Conservation (phyloP, 2,888 invertebrate genomes). For the Drosophila emarginata region DNA sequence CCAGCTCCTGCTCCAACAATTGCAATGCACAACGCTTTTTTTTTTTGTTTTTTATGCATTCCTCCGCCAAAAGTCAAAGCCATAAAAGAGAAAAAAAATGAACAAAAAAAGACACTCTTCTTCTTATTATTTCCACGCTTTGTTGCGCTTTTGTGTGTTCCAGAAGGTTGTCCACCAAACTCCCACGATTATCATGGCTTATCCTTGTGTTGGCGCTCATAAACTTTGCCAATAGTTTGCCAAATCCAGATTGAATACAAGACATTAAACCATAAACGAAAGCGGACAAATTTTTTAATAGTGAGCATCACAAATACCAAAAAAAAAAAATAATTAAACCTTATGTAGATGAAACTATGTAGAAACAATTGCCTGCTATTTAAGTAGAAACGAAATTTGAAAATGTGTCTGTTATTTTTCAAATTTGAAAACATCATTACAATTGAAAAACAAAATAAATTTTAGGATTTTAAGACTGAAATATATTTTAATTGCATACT, state of each 20-base stretch:
- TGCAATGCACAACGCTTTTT: constrained; percentile 11
- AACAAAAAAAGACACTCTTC: background rate
- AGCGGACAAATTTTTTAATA: background rate
- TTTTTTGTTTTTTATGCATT: constrained; percentile 65
- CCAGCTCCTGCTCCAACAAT: constrained; percentile 40
- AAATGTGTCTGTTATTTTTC: too few relatives aligned
- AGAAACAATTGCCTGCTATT: too few relatives aligned
- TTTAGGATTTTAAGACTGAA: too few relatives aligned
- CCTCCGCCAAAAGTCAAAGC: constrained; percentile 42
- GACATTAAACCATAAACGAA: background rate
- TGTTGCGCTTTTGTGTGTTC: constrained; percentile 29
- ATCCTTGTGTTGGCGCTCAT: constrained; percentile 53
- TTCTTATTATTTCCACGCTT: constrained; percentile 62
- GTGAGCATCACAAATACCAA: too few relatives aligned
- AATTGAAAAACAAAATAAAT: too few relatives aligned
- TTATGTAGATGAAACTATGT: too few relatives aligned
- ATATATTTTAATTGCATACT: too few relatives aligned
- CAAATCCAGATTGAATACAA: constrained; percentile 12
- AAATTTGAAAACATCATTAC: too few relatives aligned
- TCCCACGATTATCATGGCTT: constrained; percentile 24
- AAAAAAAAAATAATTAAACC: too few relatives aligned
- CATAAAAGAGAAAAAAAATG: constrained; percentile 57
- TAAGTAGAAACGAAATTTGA: too few relatives aligned
- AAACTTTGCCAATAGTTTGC: constrained; percentile 53
- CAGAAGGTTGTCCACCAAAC: constrained; percentile 33